Evolutionary conservation across 2,888 invertebrate species (phyloP).

Genomic region (Spatulosminthurus flaviceps): DNA sequence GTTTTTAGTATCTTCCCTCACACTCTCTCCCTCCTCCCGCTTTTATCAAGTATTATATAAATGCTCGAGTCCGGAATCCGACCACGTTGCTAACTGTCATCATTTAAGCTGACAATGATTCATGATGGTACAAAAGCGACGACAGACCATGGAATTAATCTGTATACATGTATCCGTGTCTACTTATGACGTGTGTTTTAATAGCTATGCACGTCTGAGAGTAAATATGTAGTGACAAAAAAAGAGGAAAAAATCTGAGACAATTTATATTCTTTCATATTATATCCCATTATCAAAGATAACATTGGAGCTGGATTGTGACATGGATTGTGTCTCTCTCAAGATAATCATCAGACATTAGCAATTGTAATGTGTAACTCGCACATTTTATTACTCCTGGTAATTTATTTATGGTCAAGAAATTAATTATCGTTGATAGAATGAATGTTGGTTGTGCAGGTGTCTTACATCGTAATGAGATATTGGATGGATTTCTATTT

Average conservation of each 20-base stretch:
- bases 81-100: neutral
- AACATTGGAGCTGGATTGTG: neutral
- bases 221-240: too few species aligned
- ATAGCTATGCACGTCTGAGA: too few species aligned
- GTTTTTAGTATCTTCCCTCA: neutral
- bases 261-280: conserved; percentile 5
- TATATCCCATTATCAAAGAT: conserved; percentile 8
- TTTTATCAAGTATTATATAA: too few species aligned
- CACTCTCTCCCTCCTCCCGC: too few species aligned
- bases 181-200: too few species aligned
- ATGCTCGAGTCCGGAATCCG: neutral
- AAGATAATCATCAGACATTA: neutral
- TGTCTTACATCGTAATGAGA: too few species aligned
- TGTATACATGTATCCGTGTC: neutral
- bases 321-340: neutral
- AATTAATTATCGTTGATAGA: conserved; percentile 8
- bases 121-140: neutral
- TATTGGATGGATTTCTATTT: too few species aligned
- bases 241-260: conserved; percentile 12
- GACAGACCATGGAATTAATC: neutral
- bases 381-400: too few species aligned
- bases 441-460: neutral
- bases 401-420: too few species aligned
- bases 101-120: neutral
- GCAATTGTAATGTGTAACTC: too few species aligned